phyloP scores from a whole-genome alignment of 2,888 invertebrate genomes.

The Choristoneura rosaceana region DNA sequence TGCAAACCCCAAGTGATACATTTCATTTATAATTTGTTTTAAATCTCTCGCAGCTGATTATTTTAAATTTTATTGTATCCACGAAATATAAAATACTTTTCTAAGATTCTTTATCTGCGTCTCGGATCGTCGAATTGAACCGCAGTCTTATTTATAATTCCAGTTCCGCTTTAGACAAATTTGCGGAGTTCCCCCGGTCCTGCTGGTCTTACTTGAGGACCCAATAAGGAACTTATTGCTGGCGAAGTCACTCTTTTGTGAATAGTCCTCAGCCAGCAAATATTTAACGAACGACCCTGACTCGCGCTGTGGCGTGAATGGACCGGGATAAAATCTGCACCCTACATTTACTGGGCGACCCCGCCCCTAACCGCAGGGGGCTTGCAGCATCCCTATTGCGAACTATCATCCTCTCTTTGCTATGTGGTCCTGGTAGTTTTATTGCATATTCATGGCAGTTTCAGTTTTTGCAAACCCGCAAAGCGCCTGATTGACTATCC shows the following conservation, averaged over 20 bases:
- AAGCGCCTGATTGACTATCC: slow-evolving; percentile 16
- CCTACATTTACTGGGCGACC: slow-evolving; percentile 53
- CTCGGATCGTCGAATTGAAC: too few species aligned
- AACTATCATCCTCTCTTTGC: slow-evolving; percentile 64
- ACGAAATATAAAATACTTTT: too few species aligned
- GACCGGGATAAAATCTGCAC: slow-evolving; percentile 58
- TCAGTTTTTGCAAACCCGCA: slow-evolving; percentile 69
- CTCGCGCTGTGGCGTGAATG: slow-evolving; percentile 44
- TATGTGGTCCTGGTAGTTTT: slow-evolving; percentile 79
- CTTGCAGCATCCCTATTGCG: slow-evolving; percentile 77
- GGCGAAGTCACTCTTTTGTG: slow-evolving; percentile 26
- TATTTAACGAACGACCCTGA: slow-evolving; percentile 46
- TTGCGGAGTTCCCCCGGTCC: neutral
- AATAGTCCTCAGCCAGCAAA: slow-evolving; percentile 49
- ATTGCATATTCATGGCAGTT: slow-evolving; percentile 80
- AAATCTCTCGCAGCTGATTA: too few species aligned
- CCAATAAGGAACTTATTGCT: slow-evolving; percentile 10
- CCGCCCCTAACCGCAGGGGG: slow-evolving; percentile 72
- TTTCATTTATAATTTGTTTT: too few species aligned
- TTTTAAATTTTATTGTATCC: too few species aligned
- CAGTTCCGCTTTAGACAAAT: neutral
- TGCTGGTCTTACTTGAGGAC: neutral
- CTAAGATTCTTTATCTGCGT: too few species aligned
- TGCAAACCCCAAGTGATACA: too few species aligned
- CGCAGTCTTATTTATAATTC: neutral